Evolutionary conservation across 2,888 invertebrate species (phyloP).

Genomic region (Resseliella maxima): DNA sequence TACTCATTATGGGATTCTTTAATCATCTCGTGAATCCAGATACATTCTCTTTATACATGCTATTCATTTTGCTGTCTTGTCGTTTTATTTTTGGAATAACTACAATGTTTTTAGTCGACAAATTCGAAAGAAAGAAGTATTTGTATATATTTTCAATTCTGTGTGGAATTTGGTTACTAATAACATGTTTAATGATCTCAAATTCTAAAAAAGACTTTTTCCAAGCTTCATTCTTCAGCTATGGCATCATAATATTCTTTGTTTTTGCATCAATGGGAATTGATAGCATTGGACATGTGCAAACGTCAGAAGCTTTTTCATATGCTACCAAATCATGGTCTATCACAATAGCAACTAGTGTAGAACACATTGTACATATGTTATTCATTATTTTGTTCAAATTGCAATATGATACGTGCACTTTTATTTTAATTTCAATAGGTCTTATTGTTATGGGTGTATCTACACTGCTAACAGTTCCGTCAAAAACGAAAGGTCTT

Average conservation of each 20-base stretch:
- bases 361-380: not conserved
- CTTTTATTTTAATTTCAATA: not conserved
- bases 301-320: constrained; percentile 38
- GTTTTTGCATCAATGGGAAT: constrained; percentile 40
- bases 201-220: not conserved
- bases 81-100: constrained; percentile 25
- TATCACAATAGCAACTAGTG: not conserved
- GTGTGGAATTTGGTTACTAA: not conserved
- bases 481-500: not conserved
- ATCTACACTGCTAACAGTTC: constrained; percentile 43
- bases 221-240: not conserved
- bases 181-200: not conserved
- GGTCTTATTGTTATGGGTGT: not conserved
- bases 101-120: constrained; percentile 23
- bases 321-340: constrained; percentile 29
- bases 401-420: not conserved
- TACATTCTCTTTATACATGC: not conserved
- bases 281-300: constrained; percentile 8
- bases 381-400: not conserved
- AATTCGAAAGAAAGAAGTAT: constrained; percentile 44
- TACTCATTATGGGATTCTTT: not conserved
- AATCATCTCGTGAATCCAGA: not conserved
- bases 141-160: not conserved
- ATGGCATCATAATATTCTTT: constrained; percentile 13
- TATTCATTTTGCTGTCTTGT: not conserved